phyloP scores from a whole-genome alignment of 2,113 vertebrate species.

The Gadus chalcogrammus region DNA sequence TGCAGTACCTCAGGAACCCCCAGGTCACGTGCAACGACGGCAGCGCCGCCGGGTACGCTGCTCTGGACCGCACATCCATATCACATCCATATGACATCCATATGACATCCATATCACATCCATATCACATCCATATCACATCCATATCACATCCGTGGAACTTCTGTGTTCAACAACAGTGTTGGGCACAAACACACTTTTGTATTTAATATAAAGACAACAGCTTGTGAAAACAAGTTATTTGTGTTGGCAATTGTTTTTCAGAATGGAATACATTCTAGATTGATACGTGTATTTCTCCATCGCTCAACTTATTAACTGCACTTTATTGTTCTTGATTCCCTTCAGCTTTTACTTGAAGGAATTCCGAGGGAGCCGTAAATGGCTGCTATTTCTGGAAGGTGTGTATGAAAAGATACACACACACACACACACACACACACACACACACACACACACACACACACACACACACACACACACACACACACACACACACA shows the following conservation, averaged over 20 bases:
- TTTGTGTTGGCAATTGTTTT: no score
- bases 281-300: slow-evolving; percentile 14
- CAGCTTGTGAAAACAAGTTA: no score
- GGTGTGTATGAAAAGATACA: slow-evolving; percentile 64
- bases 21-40: slow-evolving; percentile 70
- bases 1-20: slow-evolving; percentile 71
- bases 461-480: no score
- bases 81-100: no score
- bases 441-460: no score
- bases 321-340: slow-evolving; percentile 58
- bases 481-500: background rate
- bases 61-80: background rate
- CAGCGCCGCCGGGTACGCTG: slow-evolving; percentile 68
- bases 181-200: no score
- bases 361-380: slow-evolving; percentile 75
- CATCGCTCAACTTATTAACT: slow-evolving; percentile 17
- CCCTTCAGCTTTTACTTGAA: slow-evolving; percentile 71
- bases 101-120: no score
- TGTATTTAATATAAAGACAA: no score
- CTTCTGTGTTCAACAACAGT: no score
- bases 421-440: background rate
- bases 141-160: background rate
- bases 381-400: slow-evolving; percentile 77
- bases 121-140: no score
- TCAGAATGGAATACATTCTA: background rate